Base-by-base conservation (phyloP, 2,888 invertebrate genomes). In the Hemistola chrysoprasaria region DNA sequence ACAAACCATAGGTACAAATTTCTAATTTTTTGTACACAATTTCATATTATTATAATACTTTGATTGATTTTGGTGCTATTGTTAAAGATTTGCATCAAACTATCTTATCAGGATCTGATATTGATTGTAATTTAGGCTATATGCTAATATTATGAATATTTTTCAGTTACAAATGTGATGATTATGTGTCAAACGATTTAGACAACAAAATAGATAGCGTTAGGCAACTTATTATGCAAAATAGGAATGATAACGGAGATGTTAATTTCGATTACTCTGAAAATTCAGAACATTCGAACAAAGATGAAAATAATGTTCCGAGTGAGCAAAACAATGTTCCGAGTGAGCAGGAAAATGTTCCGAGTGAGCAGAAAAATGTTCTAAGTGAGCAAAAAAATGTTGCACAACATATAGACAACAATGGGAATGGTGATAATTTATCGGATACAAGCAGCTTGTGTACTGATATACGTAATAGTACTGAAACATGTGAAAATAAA, bases 161-260 rank as follows among this genome's bases (percentile, higher is more conserved):
- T 90, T 90, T 22, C 84, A 95, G 95, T 78, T 95, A 95, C 71
- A 90, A 90, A 71, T 95, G 95, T 86, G 94, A 95, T 78, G 95
- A 95, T 61, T 95, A 93, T 87, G 92, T 94, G 35, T 91, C 92
- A 56, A 94, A 94, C 78, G 94, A 95, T 70, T 90, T 92, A 24
- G 85, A 90, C 53, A 78, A 87, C 53, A 78, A 76, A 51, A 87
- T 93, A 67, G 88, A 90, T 60, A 90, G 90, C 74, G 79, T 92
- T 63, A 88, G 93, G 26, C 89, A 89, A 69, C 74, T 73, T 66
- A 71, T 90, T 56, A 88, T 78, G 62, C 62, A 70, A 59, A 56
- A 53, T 50, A 69, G 62, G 27, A 65, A 59, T 48, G 60, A 66
- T 39, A 64, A 61, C 36, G 50, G 56, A 39, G 67, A 66, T 43